Percentiles rank a stretch among this genome's conserved stretches.
phyloP scores from a whole-genome alignment of 2,888 invertebrate species.

The Lasioglossum figueresi region DNA sequence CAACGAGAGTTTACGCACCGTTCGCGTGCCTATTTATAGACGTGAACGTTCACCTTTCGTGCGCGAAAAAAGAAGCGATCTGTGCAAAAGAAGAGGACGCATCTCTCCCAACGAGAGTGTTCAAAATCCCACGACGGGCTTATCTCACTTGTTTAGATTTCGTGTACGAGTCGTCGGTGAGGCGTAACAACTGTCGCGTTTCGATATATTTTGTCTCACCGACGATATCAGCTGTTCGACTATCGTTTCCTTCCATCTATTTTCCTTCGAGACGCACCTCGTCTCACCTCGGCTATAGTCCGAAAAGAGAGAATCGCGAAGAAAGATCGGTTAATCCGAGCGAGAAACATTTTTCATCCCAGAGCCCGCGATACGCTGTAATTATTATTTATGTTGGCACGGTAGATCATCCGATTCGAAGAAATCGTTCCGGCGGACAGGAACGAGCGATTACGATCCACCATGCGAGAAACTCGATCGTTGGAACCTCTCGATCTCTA shows the following conservation, averaged over 20 bases:
- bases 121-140: too few relatives aligned
- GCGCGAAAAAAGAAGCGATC: not conserved
- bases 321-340: constrained; percentile 3
- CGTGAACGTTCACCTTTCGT: constrained; percentile 53
- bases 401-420: constrained; percentile 21
- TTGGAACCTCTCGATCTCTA: not conserved
- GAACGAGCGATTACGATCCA: constrained; percentile 21
- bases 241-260: too few relatives aligned
- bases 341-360: constrained; percentile 26
- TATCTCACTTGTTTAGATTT: too few relatives aligned
- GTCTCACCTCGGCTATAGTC: too few relatives aligned
- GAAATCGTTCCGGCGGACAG: constrained; percentile 28
- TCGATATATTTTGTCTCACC: too few relatives aligned
- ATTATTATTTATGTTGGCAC: constrained; percentile 50
- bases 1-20: constrained; percentile 58
- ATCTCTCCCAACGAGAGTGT: not conserved
- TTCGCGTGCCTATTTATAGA: constrained; percentile 65
- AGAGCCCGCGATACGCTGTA: constrained; percentile 3
- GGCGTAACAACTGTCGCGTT: too few relatives aligned
- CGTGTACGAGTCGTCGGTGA: too few relatives aligned
- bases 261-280: too few relatives aligned
- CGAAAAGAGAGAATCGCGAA: too few relatives aligned
- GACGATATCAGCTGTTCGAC: too few relatives aligned
- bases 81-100: not conserved
- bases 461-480: not conserved